Conservation (phyloP, 2,888 invertebrate genomes). For the Antitype chi region DNA sequence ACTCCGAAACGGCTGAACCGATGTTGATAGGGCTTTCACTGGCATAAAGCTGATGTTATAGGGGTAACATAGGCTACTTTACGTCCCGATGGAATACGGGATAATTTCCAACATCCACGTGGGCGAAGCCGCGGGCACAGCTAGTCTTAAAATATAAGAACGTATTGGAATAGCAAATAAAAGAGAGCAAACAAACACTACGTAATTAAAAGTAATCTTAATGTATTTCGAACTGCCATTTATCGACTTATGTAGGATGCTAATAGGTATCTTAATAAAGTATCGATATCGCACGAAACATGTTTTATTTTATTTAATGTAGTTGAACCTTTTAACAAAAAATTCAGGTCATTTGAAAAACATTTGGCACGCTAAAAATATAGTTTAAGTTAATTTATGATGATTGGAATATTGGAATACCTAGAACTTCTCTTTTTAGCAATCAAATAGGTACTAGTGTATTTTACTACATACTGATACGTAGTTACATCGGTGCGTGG, state of each 20-base stretch:
- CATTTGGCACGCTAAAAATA: neutral
- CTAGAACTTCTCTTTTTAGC: neutral
- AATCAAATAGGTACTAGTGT: neutral
- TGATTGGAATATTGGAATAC: slow-evolving; percentile 3
- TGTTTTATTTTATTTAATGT: slow-evolving; percentile 25
- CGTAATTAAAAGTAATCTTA: slow-evolving; percentile 1
- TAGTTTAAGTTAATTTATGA: neutral
- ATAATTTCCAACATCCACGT: too few relatives aligned
- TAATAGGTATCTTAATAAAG: slow-evolving; percentile 3
- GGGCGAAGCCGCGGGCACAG: too few relatives aligned
- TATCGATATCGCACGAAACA: neutral
- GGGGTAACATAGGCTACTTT: too few relatives aligned
- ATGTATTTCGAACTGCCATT: neutral
- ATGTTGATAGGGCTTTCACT: too few relatives aligned
- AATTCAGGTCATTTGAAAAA: slow-evolving; percentile 37
- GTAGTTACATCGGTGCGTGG: neutral
- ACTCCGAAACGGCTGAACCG: too few relatives aligned
- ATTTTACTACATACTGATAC: neutral
- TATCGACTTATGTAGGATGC: neutral
- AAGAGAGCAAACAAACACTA: neutral
- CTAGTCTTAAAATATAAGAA: too few relatives aligned
- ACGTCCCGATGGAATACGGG: too few relatives aligned
- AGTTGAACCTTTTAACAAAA: neutral
- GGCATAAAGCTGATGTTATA: too few relatives aligned
- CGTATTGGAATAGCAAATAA: neutral